phyloP scores from a whole-genome alignment of 2,797 vertebrate species.

The Crypturellus tataupa region DNA sequence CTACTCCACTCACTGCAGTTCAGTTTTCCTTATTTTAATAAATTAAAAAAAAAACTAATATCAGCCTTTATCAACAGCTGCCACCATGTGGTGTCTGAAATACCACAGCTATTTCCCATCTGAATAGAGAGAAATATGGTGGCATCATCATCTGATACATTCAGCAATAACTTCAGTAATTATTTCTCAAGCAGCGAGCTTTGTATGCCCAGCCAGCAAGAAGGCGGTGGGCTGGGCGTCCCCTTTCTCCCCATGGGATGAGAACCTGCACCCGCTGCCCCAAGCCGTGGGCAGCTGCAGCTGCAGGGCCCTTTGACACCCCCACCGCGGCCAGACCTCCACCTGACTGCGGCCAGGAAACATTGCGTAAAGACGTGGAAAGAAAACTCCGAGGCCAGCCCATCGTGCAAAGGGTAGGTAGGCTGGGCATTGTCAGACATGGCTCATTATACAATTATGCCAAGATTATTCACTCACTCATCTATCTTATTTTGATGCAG shows the following conservation, averaged over 20 bases:
- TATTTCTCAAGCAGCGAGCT: neutral
- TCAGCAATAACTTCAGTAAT: neutral
- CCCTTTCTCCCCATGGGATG: neutral
- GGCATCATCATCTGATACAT: neutral
- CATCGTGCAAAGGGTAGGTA: neutral
- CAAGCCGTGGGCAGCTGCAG: fast-evolving
- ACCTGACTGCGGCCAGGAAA: neutral
- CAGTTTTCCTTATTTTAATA: neutral
- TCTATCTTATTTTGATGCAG: neutral
- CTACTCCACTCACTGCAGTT: neutral
- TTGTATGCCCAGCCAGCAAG: fast-evolving
- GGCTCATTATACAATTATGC: neutral
- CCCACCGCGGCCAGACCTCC: neutral
- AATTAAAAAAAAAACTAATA: conserved; percentile 1
- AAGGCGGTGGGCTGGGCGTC: fast-evolving
- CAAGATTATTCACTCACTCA: neutral
- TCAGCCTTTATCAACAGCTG: conserved; percentile 66
- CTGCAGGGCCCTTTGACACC: fast-evolving
- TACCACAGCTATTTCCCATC: neutral
- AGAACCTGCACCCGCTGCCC: neutral
- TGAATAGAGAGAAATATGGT: neutral
- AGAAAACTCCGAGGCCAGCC: neutral
- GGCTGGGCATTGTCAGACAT: neutral
- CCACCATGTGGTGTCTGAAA: conserved; percentile 67
- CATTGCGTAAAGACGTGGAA: fast-evolving